phyloP scores from a whole-genome alignment of 2,113 vertebrate species.

The Prinia subflava region DNA sequence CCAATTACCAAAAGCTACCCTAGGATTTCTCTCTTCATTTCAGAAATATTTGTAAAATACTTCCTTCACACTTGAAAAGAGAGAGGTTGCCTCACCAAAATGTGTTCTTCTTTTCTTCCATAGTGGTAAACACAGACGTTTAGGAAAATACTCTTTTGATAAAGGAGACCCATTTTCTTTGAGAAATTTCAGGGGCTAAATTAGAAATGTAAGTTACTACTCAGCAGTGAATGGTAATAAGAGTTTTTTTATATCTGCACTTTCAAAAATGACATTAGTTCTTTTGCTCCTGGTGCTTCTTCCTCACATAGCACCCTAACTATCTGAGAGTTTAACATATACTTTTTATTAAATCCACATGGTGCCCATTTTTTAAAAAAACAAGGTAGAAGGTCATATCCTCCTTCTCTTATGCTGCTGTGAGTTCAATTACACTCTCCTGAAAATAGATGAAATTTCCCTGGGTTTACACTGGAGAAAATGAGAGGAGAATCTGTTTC shows the following conservation, averaged over 20 bases:
- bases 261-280: background rate
- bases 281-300: background rate
- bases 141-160: background rate
- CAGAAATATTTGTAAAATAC: slow-evolving; percentile 12
- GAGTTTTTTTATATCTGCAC: background rate
- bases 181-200: background rate
- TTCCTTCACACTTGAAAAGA: slow-evolving; percentile 7
- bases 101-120: background rate
- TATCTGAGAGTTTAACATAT: background rate
- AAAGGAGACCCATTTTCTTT: background rate
- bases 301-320: background rate
- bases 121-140: background rate
- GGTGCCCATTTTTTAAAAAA: background rate
- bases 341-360: background rate
- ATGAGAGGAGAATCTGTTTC: background rate
- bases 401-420: background rate
- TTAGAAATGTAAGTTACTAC: background rate
- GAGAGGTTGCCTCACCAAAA: background rate
- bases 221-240: background rate
- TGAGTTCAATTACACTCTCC: background rate
- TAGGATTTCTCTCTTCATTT: background rate
- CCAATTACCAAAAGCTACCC: slow-evolving; percentile 9
- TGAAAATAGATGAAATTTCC: background rate
- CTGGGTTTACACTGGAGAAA: background rate
- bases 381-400: background rate